Conservation (phyloP, 2,888 invertebrate genomes). For the Eupithecia centaureata region DNA sequence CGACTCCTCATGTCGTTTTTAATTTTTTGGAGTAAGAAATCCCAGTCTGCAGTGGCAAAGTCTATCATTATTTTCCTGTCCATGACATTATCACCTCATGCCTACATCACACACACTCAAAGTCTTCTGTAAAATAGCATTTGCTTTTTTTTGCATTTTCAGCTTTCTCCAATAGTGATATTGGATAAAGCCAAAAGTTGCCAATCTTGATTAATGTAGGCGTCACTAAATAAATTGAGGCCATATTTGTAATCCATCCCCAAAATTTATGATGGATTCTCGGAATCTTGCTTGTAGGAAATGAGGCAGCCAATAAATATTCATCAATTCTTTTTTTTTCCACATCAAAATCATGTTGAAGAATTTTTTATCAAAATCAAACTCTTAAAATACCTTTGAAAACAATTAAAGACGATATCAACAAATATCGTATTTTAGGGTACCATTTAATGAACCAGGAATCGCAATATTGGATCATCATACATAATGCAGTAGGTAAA, state of each 20-base stretch:
- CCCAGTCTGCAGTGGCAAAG: too few relatives aligned
- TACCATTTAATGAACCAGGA: too few relatives aligned
- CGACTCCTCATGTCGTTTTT: too few relatives aligned
- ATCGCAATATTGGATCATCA: too few relatives aligned
- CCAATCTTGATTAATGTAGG: conserved; percentile 56
- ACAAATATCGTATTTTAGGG: too few relatives aligned
- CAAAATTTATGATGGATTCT: conserved; percentile 58
- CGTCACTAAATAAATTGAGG: conserved; percentile 50
- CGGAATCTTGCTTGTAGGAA: conserved; percentile 51
- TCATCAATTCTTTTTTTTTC: background rate
- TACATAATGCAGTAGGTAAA: background rate
- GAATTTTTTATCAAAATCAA: background rate
- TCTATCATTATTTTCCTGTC: too few relatives aligned
- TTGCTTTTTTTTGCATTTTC: too few relatives aligned
- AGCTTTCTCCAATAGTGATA: background rate
- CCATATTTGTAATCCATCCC: conserved; percentile 62
- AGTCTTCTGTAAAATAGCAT: too few relatives aligned
- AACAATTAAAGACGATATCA: too few relatives aligned
- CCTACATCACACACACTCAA: too few relatives aligned
- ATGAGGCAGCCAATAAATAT: conserved; percentile 44
- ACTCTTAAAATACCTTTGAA: background rate
- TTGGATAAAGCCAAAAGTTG: background rate
- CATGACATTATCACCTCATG: too few relatives aligned
- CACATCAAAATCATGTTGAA: background rate
- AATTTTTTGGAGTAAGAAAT: too few relatives aligned